Conservation (phyloP, 2,888 invertebrate genomes). For the Epinotia brunnichana region DNA sequence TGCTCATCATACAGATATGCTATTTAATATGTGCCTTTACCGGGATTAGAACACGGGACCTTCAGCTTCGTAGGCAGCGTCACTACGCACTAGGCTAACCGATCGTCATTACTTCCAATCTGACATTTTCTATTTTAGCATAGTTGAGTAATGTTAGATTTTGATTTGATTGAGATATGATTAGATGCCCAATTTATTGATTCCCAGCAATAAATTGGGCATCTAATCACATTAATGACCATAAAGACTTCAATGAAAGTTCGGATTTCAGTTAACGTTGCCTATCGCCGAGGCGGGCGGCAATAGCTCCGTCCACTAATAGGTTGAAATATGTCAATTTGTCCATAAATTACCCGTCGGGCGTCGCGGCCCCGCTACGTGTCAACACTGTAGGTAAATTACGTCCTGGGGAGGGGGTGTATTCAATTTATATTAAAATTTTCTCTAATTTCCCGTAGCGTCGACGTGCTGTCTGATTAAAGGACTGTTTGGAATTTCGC, state of each 20-base stretch:
- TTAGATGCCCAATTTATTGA: no score
- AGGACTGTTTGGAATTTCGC: slow-evolving; percentile 38
- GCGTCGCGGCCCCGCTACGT: slow-evolving; percentile 54
- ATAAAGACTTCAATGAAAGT: not conserved
- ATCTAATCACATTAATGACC: no score
- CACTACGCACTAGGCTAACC: no score
- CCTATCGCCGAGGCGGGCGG: slow-evolving; percentile 36
- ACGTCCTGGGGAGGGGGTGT: slow-evolving; percentile 38
- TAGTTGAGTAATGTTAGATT: no score
- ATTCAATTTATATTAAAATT: slow-evolving; percentile 45
- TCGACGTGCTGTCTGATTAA: slow-evolving; percentile 43
- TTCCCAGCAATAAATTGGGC: no score
- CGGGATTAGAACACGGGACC: no score
- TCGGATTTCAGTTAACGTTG: slow-evolving; percentile 31
- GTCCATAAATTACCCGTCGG: slow-evolving; percentile 71
- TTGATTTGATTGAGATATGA: no score
- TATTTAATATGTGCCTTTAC: no score
- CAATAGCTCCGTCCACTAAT: slow-evolving; percentile 54
- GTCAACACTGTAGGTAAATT: slow-evolving; percentile 65
- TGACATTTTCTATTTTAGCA: no score
- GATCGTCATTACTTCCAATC: no score
- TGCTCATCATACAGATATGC: no score
- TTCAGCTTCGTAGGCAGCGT: no score
- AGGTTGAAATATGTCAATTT: slow-evolving; percentile 69
- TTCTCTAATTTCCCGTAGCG: slow-evolving; percentile 41